phyloP scores from a whole-genome alignment of 2,797 vertebrate species.

The Percopsis omiscomaycus region DNA sequence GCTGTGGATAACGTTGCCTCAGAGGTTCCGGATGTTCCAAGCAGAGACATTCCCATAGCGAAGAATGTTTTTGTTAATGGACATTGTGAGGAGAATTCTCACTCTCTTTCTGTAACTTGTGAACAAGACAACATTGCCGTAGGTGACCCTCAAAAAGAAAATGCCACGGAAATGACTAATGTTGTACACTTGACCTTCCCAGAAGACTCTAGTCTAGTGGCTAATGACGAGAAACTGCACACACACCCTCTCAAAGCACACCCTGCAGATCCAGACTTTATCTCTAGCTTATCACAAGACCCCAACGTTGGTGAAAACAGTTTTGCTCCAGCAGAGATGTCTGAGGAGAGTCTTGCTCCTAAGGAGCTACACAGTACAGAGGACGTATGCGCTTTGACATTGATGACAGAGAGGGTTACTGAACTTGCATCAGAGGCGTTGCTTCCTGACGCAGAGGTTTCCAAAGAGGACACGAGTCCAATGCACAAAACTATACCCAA shows the following conservation, averaged over 20 bases:
- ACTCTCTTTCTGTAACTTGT: neutral
- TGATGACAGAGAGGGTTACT: conserved; percentile 52
- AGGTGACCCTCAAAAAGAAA: neutral
- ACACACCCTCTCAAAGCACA: neutral
- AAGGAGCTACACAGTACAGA: conserved; percentile 15
- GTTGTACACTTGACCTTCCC: too few species aligned
- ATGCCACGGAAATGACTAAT: neutral
- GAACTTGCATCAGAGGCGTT: conserved; percentile 34
- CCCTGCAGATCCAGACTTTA: neutral
- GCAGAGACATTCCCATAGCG: neutral
- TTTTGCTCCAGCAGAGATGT: neutral
- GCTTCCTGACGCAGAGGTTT: conserved; percentile 24
- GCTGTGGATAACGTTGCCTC: neutral
- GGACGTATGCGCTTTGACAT: conserved; percentile 35
- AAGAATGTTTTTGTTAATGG: neutral
- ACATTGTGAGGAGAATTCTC: neutral
- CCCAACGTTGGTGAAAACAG: neutral
- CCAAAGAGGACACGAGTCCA: conserved; percentile 12
- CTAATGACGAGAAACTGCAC: neutral
- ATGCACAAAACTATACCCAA: conserved; percentile 12
- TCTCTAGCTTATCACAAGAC: neutral
- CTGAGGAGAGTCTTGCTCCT: conserved; percentile 1
- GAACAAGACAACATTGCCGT: neutral
- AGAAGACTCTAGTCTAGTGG: too few species aligned
- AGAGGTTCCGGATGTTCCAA: conserved; percentile 10